phyloP scores from a whole-genome alignment of 2,113 vertebrate species.

The Scytalopus superciliaris region DNA sequence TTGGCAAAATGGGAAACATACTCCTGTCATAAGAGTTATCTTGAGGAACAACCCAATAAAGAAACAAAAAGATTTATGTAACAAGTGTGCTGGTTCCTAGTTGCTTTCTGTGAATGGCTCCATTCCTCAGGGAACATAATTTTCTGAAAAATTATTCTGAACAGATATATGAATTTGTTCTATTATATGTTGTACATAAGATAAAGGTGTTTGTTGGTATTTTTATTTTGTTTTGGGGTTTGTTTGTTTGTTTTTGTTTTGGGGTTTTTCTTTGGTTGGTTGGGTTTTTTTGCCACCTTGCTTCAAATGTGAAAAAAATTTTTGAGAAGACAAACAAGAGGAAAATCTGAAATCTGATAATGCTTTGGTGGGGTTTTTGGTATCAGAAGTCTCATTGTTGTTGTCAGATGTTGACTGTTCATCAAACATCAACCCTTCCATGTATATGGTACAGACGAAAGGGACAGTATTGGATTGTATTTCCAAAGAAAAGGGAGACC shows the following conservation, averaged over 20 bases:
- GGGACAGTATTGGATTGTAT: not conserved
- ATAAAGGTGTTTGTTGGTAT: too few species aligned
- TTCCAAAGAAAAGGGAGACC: not conserved
- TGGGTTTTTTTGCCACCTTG: not conserved
- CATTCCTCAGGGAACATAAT: not conserved
- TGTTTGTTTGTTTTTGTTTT: too few species aligned
- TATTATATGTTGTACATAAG: not conserved
- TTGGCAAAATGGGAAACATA: not conserved
- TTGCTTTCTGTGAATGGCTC: not conserved
- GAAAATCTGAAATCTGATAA: not conserved
- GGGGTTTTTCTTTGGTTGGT: too few species aligned
- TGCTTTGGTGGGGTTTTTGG: not conserved
- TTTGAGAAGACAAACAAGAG: not conserved
- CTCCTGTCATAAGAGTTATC: rapidly evolving
- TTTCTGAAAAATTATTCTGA: not conserved
- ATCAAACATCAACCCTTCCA: not conserved
- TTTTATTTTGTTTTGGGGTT: too few species aligned
- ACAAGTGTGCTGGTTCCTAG: not conserved
- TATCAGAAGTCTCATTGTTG: not conserved
- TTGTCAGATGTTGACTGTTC: not conserved
- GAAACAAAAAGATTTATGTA: not conserved
- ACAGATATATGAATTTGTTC: not conserved
- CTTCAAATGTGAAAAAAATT: not conserved
- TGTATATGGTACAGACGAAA: not conserved
- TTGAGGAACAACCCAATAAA: not conserved